These are phyloP conservation scores for Cydia fagiglandana DNA, from an alignment of 1,140 invertebrate genomes.

Conservation along the genomic window DNA sequence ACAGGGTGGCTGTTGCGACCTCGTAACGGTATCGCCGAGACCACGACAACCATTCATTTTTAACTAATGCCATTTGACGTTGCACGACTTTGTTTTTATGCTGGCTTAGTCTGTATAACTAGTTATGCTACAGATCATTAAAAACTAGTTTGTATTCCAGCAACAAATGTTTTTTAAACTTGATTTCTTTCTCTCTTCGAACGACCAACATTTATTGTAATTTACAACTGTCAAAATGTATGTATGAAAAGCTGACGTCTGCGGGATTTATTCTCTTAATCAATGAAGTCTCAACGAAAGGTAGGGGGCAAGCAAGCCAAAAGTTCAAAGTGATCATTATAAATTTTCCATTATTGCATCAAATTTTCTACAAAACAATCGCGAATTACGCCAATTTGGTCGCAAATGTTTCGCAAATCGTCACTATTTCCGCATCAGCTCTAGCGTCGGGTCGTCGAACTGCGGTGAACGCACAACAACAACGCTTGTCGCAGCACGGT, in stretches of 20 bases:
- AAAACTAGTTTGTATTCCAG: not conserved
- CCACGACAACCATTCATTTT: conserved; percentile 23
- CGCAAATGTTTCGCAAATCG: conserved; percentile 51
- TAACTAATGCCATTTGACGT: conserved; percentile 2
- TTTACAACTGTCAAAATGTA: no score
- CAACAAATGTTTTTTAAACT: not conserved
- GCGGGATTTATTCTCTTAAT: no score
- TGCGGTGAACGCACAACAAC: conserved; percentile 69
- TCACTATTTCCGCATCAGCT: conserved; percentile 48
- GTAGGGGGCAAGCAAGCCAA: not conserved
- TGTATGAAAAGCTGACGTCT: no score
- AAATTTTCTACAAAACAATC: not conserved
- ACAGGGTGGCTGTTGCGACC: conserved; percentile 33
- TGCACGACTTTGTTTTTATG: not conserved
- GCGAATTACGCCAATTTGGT: not conserved
- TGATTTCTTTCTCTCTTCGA: no score
- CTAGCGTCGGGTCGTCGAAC: conserved; percentile 70
- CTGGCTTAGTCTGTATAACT: not conserved
- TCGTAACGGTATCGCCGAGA: conserved; percentile 35
- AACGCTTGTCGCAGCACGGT: conserved; percentile 44
- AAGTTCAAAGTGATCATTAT: not conserved
- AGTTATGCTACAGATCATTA: not conserved
- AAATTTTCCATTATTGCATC: not conserved
- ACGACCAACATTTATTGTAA: no score
- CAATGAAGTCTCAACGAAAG: not conserved